Evolutionary conservation across 2,888 invertebrate genomes (phyloP).

Genomic region (Listrodromus nycthemerus): DNA sequence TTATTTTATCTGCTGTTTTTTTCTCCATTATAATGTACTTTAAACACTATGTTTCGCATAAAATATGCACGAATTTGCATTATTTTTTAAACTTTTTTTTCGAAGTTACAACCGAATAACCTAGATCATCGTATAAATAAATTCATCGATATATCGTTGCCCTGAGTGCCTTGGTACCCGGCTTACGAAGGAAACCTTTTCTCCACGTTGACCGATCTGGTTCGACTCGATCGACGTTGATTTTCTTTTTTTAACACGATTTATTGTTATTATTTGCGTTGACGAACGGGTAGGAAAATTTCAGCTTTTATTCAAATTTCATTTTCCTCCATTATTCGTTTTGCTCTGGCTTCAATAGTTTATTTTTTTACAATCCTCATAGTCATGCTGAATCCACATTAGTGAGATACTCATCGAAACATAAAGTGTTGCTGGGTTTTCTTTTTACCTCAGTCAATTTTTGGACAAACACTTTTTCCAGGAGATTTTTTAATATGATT

Average conservation of each 20-base stretch:
- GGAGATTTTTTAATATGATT: slow-evolving; percentile 41
- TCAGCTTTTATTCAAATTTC: slow-evolving; percentile 19
- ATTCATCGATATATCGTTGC: slow-evolving; percentile 80
- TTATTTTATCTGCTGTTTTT: slow-evolving; percentile 53
- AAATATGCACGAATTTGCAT: slow-evolving; percentile 67
- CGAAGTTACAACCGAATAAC: slow-evolving; percentile 74
- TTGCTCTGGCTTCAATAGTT: slow-evolving; percentile 1
- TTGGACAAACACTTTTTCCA: slow-evolving; percentile 4
- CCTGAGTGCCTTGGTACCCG: slow-evolving; percentile 81
- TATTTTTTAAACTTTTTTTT: slow-evolving; percentile 40
- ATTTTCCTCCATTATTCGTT: slow-evolving; percentile 38
- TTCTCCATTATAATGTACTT: slow-evolving; percentile 62
- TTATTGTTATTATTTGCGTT: slow-evolving; percentile 46
- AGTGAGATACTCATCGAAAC: slow-evolving; percentile 34
- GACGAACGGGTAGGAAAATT: slow-evolving; percentile 48
- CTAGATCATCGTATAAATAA: slow-evolving; percentile 79
- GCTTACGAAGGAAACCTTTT: slow-evolving; percentile 74
- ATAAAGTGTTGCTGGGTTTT: slow-evolving; percentile 19
- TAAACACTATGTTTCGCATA: slow-evolving; percentile 64
- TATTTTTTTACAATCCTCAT: slow-evolving; percentile 41
- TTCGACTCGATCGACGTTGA: slow-evolving; percentile 45
- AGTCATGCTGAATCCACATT: slow-evolving; percentile 33
- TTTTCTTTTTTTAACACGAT: slow-evolving; percentile 28
- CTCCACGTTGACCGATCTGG: slow-evolving; percentile 55
- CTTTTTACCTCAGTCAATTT: slow-evolving; percentile 37